Evolutionary conservation across 2,113 vertebrate species (phyloP), one percentile per base, ranked within the genome.

Genomic region (human (Homo sapiens)): DNA sequence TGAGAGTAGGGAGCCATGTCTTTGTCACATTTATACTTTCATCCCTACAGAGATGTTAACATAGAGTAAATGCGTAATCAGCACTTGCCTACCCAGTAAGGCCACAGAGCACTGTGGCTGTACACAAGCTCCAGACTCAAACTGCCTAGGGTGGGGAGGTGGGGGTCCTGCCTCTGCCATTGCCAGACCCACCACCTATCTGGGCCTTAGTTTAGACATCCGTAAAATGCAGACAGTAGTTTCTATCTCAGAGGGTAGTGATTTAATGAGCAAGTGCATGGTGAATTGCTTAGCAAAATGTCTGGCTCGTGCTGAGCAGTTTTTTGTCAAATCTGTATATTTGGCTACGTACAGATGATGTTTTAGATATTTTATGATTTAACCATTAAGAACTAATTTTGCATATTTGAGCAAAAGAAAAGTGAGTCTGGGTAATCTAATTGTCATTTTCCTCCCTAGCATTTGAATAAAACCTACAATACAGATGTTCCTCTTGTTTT

Each of bases 401-500:
- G 94, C 8, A 82, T 81, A 89, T 93, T 85, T 90, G 96, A 70
- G 32, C n/a, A 81, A 93, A 96, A 76, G 68, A 70, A 97, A 64
- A 73, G 22, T 93, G 94, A 89, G 43, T 80, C 66, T 86, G 72
- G 10, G 30, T 97, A 97, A 97, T 96, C 96, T 96, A 84, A 92
- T 59, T 78, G 97, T 98, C 91, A 32, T 97, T 97, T 97, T 97
- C 86, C 72, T 87, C 78, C 75, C 57, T 96, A 99, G 99, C 99
- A 99, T 96, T 98, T 99, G 97, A 99, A 99, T 98, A 99, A 99
- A 98, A 99, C 98, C 10, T 99, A 99, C 86, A 99, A 99, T 84
- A 98, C 99, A 0, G 99, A 99, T 43, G 99, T 99, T 94, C 99
- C 99, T 81, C 99, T 99, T 10, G 99, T 99, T 84, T 99, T 99